phyloP scores from a whole-genome alignment of 2,888 invertebrate genomes.

The Anorthoa munda region DNA sequence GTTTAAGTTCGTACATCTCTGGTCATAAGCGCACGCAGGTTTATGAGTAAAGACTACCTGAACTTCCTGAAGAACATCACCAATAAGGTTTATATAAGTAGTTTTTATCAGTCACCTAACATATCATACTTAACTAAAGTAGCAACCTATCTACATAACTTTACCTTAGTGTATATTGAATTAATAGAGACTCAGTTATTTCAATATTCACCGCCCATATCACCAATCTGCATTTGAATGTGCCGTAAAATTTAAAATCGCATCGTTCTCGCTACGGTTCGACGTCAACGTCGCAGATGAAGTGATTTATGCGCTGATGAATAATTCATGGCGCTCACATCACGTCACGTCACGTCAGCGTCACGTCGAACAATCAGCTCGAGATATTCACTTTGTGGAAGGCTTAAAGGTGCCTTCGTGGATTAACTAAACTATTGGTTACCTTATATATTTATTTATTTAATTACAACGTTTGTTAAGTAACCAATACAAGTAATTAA shows the following conservation, averaged over 20 bases:
- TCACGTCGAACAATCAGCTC: conserved; percentile 55
- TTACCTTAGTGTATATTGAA: neutral
- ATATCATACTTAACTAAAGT: neutral
- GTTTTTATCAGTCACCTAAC: no score
- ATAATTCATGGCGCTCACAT: conserved; percentile 63
- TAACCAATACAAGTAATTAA: no score
- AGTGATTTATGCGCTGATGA: conserved; percentile 65
- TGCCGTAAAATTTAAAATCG: conserved; percentile 54
- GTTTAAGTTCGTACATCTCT: no score
- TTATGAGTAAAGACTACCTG: no score
- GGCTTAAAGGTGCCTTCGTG: conserved; percentile 21
- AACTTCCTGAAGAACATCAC: no score
- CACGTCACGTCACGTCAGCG: conserved; percentile 54
- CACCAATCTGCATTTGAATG: conserved; percentile 28
- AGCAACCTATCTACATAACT: conserved; percentile 7
- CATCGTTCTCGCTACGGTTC: conserved; percentile 39
- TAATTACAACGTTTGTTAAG: no score
- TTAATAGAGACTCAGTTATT: neutral
- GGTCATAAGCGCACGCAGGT: no score
- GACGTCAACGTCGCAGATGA: conserved; percentile 56
- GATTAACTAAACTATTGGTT: conserved; percentile 32
- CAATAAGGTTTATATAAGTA: no score
- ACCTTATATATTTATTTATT: neutral
- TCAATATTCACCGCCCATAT: conserved; percentile 25
- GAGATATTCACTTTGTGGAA: conserved; percentile 61